phyloP scores from a whole-genome alignment of 2,888 invertebrate genomes.

The Xestia sexstrigata region DNA sequence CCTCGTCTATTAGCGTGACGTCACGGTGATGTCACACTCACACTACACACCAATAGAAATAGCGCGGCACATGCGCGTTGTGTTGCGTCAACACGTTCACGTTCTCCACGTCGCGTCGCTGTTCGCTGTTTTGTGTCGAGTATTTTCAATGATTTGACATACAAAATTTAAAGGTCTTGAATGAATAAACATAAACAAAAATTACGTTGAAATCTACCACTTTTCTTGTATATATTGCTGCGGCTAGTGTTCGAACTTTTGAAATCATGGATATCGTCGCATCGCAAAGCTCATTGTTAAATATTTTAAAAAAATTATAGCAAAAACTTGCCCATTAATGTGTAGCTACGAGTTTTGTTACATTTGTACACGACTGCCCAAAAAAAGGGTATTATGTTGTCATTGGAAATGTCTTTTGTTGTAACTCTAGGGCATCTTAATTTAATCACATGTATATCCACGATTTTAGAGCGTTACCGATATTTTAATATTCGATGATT shows the following conservation, averaged over 20 bases:
- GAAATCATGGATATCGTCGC: not conserved
- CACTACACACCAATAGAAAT: slow-evolving; percentile 85
- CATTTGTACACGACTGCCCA: not conserved
- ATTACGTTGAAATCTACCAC: slow-evolving; percentile 19
- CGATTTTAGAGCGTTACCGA: not conserved
- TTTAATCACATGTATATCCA: not conserved
- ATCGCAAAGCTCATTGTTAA: not conserved
- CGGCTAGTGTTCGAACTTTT: slow-evolving; percentile 1
- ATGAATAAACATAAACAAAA: slow-evolving; percentile 37
- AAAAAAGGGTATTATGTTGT: not conserved
- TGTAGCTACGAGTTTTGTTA: not conserved
- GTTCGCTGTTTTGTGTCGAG: slow-evolving; percentile 72
- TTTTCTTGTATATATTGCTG: slow-evolving; percentile 4
- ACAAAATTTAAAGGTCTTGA: slow-evolving; percentile 40
- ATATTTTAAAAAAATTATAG: not conserved
- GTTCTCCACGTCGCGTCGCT: slow-evolving; percentile 76
- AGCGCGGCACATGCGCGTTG: slow-evolving; percentile 88
- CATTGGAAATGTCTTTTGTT: not conserved
- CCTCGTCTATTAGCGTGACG: slow-evolving; percentile 86
- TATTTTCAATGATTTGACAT: slow-evolving; percentile 67
- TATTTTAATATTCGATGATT: not conserved
- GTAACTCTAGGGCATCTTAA: not conserved
- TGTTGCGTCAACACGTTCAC: slow-evolving; percentile 85
- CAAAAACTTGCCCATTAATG: not conserved
- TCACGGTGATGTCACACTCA: slow-evolving; percentile 90